Evolutionary conservation across 2,888 invertebrate species (phyloP).

Genomic region (Cryptocheilus praepositus): DNA sequence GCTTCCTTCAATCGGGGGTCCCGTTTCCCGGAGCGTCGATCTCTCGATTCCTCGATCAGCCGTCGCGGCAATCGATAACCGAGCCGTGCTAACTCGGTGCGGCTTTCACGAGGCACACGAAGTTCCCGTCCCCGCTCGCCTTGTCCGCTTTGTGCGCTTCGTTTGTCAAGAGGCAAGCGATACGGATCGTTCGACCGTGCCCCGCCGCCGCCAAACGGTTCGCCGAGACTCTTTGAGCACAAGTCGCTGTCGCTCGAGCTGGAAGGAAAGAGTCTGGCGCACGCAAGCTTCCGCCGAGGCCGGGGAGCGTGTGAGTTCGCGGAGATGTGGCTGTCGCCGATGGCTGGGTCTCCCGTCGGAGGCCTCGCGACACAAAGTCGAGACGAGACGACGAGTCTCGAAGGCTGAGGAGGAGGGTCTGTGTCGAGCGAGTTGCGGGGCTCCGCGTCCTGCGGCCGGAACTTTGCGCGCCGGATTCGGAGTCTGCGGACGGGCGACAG

Average conservation of each 20-base stretch:
- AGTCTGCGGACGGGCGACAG: too few relatives aligned
- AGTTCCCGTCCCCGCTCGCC: slow-evolving; percentile 27
- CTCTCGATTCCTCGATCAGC: slow-evolving; percentile 16
- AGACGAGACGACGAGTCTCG: slow-evolving; percentile 15
- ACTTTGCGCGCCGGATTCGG: slow-evolving; percentile 1
- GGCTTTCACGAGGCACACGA: slow-evolving; percentile 40
- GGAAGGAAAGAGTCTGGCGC: too few relatives aligned
- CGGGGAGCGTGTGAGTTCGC: slow-evolving; percentile 18
- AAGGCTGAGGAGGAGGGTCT: slow-evolving; percentile 17
- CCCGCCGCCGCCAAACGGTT: background rate
- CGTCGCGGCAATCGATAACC: slow-evolving; percentile 11
- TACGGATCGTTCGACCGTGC: background rate
- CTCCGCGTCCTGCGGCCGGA: background rate
- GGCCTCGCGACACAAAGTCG: slow-evolving; percentile 22
- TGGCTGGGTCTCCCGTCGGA: slow-evolving; percentile 39
- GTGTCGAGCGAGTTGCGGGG: background rate
- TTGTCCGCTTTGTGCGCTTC: slow-evolving; percentile 54
- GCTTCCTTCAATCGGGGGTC: too few relatives aligned
- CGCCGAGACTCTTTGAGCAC: too few relatives aligned
- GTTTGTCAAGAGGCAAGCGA: slow-evolving; percentile 52
- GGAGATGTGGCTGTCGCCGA: slow-evolving; percentile 43
- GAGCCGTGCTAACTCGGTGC: slow-evolving; percentile 20
- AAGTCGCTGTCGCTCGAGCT: too few relatives aligned
- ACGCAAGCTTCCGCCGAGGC: slow-evolving; percentile 16
- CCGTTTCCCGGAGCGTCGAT: background rate